Base-by-base conservation (phyloP, 2,113 vertebrate genomes). In the Perca flavescens region DNA sequence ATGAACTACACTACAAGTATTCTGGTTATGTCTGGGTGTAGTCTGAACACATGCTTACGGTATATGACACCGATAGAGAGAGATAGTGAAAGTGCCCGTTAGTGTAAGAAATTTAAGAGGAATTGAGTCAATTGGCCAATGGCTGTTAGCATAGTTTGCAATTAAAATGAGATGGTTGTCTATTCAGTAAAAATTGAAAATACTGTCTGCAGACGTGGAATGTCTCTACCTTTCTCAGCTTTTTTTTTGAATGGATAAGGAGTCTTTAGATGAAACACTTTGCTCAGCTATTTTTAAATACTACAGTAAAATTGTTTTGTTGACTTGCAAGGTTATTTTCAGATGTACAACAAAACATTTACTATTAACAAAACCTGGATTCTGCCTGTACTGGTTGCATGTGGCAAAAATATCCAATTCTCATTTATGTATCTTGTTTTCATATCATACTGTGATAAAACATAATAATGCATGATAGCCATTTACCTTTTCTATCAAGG, bases 141-240 rank as follows among this genome's bases (percentile, higher is more conserved):
- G 85, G 89, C 56, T 81, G 82, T 79, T 66, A 31, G 36, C 36
- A 62, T 57, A 53, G 36, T 88, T 82, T 88, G 75, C 75, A 87
- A 86, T 87, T 86, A 64, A 86, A 79, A 85, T 65, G 11, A 87
- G 75, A 22, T 43, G 40, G 74, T 80, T 81, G 71, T 89, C 83
- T 83, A 71, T 77, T 86, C 22, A 64, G 28, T 79, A 52, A 50
- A 73, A 73, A 61, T 1, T 50, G 0, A 43, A 71, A 79, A 73
- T 15, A 64, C 10, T 56, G 15, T 28, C 58, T 40, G 47, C 43
- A 83, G 61, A 69, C 14, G 54, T 70, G 46, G 53, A 66, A n/a
- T 10, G 19, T 11, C 25, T 28, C 40, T 61, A 28, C 17, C 52
- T 54, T 50, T 22, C 56, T 5, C 11, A 16, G 17, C 6, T 19